Conservation (phyloP, 2,797 vertebrate genomes). For the Rhinatrema bivittatum region DNA sequence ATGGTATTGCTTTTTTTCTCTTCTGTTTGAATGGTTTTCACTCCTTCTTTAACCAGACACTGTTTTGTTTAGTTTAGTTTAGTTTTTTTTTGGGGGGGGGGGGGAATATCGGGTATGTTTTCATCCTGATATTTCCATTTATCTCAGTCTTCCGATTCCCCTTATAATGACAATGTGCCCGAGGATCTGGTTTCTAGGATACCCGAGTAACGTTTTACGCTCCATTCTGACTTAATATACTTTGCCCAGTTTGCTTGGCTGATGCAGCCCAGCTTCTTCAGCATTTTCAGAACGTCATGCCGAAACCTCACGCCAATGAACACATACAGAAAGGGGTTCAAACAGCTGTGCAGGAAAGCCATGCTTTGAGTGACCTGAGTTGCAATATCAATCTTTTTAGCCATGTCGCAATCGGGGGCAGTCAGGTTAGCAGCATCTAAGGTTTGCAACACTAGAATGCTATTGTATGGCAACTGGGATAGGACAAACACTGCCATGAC, state of each 20-base stretch:
- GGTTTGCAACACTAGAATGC: slow-evolving; percentile 64
- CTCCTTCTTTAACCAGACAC: no score
- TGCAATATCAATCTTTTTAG: slow-evolving; percentile 48
- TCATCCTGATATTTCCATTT: no score
- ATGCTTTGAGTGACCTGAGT: slow-evolving; percentile 72
- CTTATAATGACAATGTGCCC: slow-evolving; percentile 58
- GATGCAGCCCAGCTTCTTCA: slow-evolving; percentile 34
- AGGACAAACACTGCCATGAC: slow-evolving; percentile 73
- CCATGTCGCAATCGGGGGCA: slow-evolving; percentile 39
- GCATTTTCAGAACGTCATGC: slow-evolving; percentile 57
- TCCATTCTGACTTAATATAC: slow-evolving; percentile 20
- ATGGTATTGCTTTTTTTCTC: no score
- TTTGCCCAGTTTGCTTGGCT: slow-evolving; percentile 33
- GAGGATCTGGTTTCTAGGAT: slow-evolving; percentile 67
- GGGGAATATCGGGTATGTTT: no score
- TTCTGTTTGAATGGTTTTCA: no score
- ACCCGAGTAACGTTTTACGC: slow-evolving; percentile 59
- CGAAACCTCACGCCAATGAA: slow-evolving; percentile 80
- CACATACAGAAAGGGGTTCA: slow-evolving; percentile 81
- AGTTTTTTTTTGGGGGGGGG: no score
- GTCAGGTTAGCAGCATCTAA: slow-evolving; percentile 37
- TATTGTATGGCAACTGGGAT: slow-evolving; percentile 77
- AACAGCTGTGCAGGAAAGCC: slow-evolving; percentile 79
- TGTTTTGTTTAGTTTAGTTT: no score
- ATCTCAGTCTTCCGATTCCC: no score